A percentile compares a stretch with the other conserved stretches of the same genome.
Evolutionary conservation across 2,888 invertebrate genomes (phyloP).

Genomic region (Aleiodes leptofemur): DNA sequence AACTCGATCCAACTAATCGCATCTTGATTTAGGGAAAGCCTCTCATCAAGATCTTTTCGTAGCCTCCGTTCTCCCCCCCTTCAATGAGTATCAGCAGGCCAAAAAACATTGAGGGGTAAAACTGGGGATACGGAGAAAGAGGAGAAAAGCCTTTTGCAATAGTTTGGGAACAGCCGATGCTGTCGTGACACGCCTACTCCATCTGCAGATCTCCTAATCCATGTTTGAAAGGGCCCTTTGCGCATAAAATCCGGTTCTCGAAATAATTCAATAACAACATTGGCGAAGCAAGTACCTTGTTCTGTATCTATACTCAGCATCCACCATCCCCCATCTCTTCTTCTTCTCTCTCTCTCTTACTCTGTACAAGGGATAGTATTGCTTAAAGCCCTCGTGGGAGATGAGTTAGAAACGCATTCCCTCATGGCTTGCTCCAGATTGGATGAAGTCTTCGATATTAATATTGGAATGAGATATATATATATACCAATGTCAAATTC

Average conservation of each 20-base stretch:
- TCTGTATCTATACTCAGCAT: constrained; percentile 24
- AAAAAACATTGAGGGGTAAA: constrained; percentile 6
- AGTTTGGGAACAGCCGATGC: constrained; percentile 45
- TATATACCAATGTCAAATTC: constrained; percentile 24
- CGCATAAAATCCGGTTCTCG: constrained; percentile 66
- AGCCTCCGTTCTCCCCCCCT: not conserved
- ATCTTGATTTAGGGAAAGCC: constrained; percentile 52
- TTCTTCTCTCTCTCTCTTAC: not conserved
- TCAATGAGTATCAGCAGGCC: constrained; percentile 1
- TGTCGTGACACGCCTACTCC: constrained; percentile 63
- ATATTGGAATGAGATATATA: constrained; percentile 28
- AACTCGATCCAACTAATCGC: constrained; percentile 49
- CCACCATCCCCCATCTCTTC: no score
- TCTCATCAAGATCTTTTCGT: constrained; percentile 26
- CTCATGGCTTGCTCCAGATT: constrained; percentile 27
- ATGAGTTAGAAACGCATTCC: constrained; percentile 28
- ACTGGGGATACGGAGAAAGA: constrained; percentile 15
- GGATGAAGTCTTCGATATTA: constrained; percentile 27
- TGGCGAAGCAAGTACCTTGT: constrained; percentile 59
- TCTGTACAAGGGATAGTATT: constrained; percentile 3
- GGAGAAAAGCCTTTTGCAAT: constrained; percentile 42
- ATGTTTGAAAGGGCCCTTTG: constrained; percentile 61
- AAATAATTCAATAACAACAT: constrained; percentile 70
- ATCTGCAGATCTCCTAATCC: constrained; percentile 63
- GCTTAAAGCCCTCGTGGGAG: constrained; percentile 26